Evolutionary conservation across 1,140 invertebrate species (phyloP).

Genomic region (Drusus annulatus): DNA sequence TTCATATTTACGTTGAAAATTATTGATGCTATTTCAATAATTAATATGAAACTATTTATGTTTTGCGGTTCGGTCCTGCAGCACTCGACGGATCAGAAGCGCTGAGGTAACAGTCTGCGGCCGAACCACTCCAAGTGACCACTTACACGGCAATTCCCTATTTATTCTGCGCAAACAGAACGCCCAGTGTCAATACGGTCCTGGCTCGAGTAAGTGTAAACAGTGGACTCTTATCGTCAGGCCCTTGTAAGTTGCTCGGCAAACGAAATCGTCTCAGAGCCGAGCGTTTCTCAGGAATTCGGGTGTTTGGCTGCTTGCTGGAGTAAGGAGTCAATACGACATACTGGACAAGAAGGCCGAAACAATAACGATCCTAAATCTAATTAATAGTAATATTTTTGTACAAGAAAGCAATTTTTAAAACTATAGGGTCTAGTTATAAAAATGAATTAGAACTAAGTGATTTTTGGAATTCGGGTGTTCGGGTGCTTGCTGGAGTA

Average conservation of each 20-base stretch:
- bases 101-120: slow-evolving; percentile 19
- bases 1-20: too few relatives aligned
- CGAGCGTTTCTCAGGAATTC: background rate
- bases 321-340: too few relatives aligned
- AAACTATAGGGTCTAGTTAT: too few relatives aligned
- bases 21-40: too few relatives aligned
- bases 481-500: too few relatives aligned
- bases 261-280: slow-evolving; percentile 4
- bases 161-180: slow-evolving; percentile 45
- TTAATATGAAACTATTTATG: too few relatives aligned
- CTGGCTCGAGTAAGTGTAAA: slow-evolving; percentile 34
- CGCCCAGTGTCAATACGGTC: slow-evolving; percentile 22
- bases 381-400: too few relatives aligned
- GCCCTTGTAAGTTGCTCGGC: slow-evolving; percentile 13
- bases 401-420: too few relatives aligned
- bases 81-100: slow-evolving; percentile 25
- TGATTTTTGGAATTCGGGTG: too few relatives aligned
- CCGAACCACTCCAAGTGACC: slow-evolving; percentile 12
- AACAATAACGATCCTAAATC: too few relatives aligned
- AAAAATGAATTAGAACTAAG: too few relatives aligned
- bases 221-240: slow-evolving; percentile 21
- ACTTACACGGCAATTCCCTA: slow-evolving; percentile 52
- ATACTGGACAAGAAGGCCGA: too few relatives aligned
- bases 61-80: background rate
- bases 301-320: background rate